phyloP scores from a whole-genome alignment of 2,888 invertebrate genomes.

The Limnephilus auricula region DNA sequence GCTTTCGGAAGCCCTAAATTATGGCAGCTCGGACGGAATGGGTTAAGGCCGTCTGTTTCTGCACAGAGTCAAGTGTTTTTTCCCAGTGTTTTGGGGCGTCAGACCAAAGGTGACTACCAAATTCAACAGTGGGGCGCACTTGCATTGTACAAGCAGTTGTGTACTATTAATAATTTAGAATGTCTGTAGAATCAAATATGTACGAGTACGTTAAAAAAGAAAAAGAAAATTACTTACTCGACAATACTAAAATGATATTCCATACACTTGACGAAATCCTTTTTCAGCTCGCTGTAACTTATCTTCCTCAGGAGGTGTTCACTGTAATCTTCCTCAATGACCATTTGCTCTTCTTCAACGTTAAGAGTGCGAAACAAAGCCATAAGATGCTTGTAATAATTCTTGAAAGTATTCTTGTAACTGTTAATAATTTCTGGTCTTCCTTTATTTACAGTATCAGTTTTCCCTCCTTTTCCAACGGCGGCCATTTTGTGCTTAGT shows the following conservation, averaged over 20 bases:
- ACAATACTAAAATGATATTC: constrained; percentile 53
- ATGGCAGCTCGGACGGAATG: too few species aligned
- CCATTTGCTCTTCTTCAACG: not conserved
- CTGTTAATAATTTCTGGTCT: not conserved
- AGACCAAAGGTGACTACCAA: too few species aligned
- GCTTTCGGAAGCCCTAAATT: too few species aligned
- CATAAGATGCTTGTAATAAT: not conserved
- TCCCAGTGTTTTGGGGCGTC: too few species aligned
- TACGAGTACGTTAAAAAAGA: too few species aligned
- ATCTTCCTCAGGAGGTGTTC: not conserved
- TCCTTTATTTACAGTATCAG: not conserved
- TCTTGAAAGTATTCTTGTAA: not conserved
- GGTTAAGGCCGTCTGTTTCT: not conserved
- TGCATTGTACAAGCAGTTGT: too few species aligned
- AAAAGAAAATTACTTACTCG: constrained; percentile 31
- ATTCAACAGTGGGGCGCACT: too few species aligned
- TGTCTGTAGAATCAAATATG: too few species aligned
- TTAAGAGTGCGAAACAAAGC: not conserved
- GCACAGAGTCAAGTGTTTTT: too few species aligned
- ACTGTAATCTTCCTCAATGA: not conserved
- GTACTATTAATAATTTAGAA: too few species aligned
- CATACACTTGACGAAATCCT: constrained; percentile 57
- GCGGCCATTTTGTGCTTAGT: not conserved
- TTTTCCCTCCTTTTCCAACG: not conserved
- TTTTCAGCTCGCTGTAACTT: constrained; percentile 36